Base-by-base conservation (phyloP, 2,888 invertebrate genomes). In the Sarcophaga caerulescens region DNA sequence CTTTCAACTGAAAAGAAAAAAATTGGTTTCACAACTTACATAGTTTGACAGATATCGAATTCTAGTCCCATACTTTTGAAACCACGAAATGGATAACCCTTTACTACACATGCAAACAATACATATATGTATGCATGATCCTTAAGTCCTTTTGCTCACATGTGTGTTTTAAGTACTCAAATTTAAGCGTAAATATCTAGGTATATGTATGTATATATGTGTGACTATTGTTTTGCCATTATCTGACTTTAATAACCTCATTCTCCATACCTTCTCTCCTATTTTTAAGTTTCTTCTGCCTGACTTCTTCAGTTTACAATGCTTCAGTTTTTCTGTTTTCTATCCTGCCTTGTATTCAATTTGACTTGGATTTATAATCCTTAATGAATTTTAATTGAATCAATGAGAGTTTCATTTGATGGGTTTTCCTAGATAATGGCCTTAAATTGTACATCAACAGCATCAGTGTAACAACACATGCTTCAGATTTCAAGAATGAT, bases 361-460 rank as follows among this genome's bases (percentile, higher is more conserved):
- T 90, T 90, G 90, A 90, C 90, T 91, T 92, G 90, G 14, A 52
- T 90, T 89, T 90, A 90, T 93, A 92, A 92, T 92, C 92, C 89
- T 92, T 35, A 92, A 93, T 93, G 92, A 91, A 92, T 92, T 92
- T 90, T 92, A 93, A 92, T 91, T 88, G 89, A 71, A 84, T 81
- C 86, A 81, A 86, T 86, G 84, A 86, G 84, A 86, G 78, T 84
- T 84, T 71, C 84, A 86, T 86, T 86, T 86, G 86, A 86, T 86
- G 86, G 86, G 84, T 84, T 86, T 86, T 84, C 65, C 23, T 21
- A 78, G 84, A 86, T 86, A 86, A 86, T 86, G 68, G 62, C 74
- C 57, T 66, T 70, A 85, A 75, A 80, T 35, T 52, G 17, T 52
- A 14, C 66, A 82, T 35, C 14, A 17, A 60, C 60, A 77, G 74